These are phyloP conservation scores for Decapterus maruadsi DNA, from an alignment of 2,797 vertebrate species.

Conservation along the genomic window DNA sequence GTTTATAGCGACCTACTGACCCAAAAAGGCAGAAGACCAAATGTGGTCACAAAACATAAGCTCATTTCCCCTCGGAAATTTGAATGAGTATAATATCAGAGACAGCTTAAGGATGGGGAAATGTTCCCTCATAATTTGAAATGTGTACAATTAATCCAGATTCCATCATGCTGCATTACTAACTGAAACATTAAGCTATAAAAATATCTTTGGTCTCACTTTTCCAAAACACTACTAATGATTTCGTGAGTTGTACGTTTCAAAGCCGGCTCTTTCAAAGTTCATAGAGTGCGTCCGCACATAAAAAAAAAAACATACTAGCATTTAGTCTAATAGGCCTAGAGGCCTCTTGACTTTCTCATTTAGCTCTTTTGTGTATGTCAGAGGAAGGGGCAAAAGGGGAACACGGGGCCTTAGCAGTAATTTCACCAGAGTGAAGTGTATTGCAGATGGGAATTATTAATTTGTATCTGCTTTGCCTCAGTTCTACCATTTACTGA, in stretches of 20 bases:
- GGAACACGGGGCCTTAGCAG: constrained; percentile 77
- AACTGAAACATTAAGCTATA: constrained; percentile 52
- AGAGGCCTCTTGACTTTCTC: constrained; percentile 85
- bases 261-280: constrained; percentile 66
- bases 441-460: constrained; percentile 89
- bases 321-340: constrained; percentile 85
- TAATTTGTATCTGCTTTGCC: constrained; percentile 90
- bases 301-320: constrained; percentile 72
- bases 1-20: constrained; percentile 82
- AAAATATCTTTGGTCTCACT: constrained; percentile 57
- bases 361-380: constrained; percentile 84
- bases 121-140: constrained; percentile 60
- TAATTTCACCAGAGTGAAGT: constrained; percentile 78
- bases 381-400: constrained; percentile 73
- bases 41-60: constrained; percentile 78
- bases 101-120: constrained; percentile 62
- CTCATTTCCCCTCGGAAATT: constrained; percentile 77
- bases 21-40: constrained; percentile 79
- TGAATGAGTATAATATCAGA: constrained; percentile 67
- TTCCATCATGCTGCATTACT: constrained; percentile 39
- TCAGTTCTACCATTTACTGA: constrained; percentile 83
- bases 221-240: constrained; percentile 54
- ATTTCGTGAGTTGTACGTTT: constrained; percentile 67
- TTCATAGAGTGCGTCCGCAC: constrained; percentile 80
- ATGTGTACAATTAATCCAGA: constrained; percentile 68